Conservation (phyloP, 2,888 invertebrate genomes). For the Ochropleura leucogaster region DNA sequence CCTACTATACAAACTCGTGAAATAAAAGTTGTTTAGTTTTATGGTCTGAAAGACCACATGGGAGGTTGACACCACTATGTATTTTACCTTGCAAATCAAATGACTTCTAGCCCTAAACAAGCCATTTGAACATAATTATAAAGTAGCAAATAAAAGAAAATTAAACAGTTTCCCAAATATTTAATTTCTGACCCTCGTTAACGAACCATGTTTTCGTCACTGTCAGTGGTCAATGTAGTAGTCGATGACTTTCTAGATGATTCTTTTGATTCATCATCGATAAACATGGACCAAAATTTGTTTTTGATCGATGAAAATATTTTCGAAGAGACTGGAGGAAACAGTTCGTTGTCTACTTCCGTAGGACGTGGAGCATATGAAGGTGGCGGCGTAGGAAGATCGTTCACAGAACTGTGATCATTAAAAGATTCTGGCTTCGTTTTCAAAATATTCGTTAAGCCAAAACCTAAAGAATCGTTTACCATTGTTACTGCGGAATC, state of each 20-base stretch:
- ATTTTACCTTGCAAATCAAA: no score
- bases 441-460: constrained; percentile 42
- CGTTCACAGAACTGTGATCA: constrained; percentile 67
- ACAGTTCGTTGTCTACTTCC: constrained; percentile 34
- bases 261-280: constrained; percentile 23
- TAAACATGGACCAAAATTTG: constrained; percentile 73
- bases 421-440: constrained; percentile 38
- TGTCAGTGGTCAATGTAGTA: constrained; percentile 30
- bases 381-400: constrained; percentile 53
- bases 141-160: constrained; percentile 13
- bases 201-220: constrained; percentile 43
- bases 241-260: constrained; percentile 22
- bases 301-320: constrained; percentile 72
- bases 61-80: no score
- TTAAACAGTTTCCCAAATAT: constrained; percentile 1
- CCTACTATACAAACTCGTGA: no score
- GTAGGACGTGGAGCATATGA: constrained; percentile 45
- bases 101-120: no score
- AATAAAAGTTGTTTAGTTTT: no score
- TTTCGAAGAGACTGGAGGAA: constrained; percentile 47
- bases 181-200: constrained; percentile 39
- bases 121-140: not conserved
- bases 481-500: constrained; percentile 68
- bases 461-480: constrained; percentile 59
- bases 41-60: no score